Percentiles rank a stretch among this genome's conserved stretches.
Conservation (phyloP, 2,113 vertebrate genomes). For the Heterocephalus glaber region DNA sequence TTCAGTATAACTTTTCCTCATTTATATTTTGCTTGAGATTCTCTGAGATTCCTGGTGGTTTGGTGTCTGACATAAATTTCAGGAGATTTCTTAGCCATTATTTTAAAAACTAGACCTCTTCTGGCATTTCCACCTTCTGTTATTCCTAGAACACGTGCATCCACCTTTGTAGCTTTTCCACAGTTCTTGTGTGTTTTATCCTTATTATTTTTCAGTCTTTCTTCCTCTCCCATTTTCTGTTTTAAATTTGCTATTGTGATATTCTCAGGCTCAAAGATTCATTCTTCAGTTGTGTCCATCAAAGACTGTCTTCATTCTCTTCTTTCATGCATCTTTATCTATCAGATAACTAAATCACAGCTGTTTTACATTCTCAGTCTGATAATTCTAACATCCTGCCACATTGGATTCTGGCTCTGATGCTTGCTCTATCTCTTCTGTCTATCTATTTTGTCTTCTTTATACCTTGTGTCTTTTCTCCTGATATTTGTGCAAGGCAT, state of each 20-base stretch:
- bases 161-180: not conserved
- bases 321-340: not conserved
- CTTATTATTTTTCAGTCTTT: not conserved
- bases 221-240: not conserved
- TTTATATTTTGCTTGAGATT: not conserved
- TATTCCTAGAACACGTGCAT: not conserved
- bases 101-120: not conserved
- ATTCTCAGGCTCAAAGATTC: not conserved
- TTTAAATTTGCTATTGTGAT: not conserved
- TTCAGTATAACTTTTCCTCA: not conserved
- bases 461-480: not conserved
- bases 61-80: not conserved
- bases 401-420: not conserved
- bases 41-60: not conserved
- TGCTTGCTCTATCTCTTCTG: not conserved
- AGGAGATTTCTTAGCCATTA: not conserved
- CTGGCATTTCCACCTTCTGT: not conserved
- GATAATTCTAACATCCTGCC: not conserved
- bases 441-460: not conserved
- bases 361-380: not conserved
- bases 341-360: not conserved
- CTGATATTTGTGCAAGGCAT: not conserved
- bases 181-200: not conserved
- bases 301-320: not conserved
- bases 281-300: not conserved